phyloP scores from a whole-genome alignment of 1,140 invertebrate genomes.

The Samia ricini region DNA sequence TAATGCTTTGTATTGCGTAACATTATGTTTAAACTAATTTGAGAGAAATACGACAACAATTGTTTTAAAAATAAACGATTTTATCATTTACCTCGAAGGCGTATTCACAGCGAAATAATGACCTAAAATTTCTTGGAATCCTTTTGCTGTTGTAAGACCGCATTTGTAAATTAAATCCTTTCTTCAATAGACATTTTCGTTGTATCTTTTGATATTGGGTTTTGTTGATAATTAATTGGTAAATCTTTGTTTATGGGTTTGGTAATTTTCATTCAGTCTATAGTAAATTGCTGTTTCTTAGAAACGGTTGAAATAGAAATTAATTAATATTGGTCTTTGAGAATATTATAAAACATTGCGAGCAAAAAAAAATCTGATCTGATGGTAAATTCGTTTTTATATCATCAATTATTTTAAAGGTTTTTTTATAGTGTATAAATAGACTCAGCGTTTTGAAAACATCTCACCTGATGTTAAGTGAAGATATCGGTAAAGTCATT shows the following conservation, averaged over 20 bases:
- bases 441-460: no score
- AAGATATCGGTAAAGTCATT: no score
- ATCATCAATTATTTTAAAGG: no score
- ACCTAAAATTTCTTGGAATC: constrained; percentile 7
- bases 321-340: not conserved
- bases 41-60: not conserved
- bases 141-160: not conserved
- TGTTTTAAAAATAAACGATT: not conserved
- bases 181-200: not conserved
- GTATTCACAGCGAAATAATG: constrained; percentile 5
- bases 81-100: constrained; percentile 5
- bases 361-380: no score
- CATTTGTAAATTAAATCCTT: constrained; percentile 3
- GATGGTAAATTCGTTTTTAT: no score
- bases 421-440: no score
- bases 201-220: not conserved
- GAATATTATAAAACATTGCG: no score
- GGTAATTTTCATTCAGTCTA: not conserved
- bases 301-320: not conserved
- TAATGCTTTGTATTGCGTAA: not conserved
- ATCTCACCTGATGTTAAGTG: no score
- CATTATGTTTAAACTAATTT: not conserved
- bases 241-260: not conserved
- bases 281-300: not conserved
- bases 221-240: not conserved